A percentile compares a stretch with the other conserved stretches of the same genome.
These are phyloP conservation scores for Lepus europaeus DNA, from an alignment of 2,113 vertebrate species.

Conservation along the genomic window DNA sequence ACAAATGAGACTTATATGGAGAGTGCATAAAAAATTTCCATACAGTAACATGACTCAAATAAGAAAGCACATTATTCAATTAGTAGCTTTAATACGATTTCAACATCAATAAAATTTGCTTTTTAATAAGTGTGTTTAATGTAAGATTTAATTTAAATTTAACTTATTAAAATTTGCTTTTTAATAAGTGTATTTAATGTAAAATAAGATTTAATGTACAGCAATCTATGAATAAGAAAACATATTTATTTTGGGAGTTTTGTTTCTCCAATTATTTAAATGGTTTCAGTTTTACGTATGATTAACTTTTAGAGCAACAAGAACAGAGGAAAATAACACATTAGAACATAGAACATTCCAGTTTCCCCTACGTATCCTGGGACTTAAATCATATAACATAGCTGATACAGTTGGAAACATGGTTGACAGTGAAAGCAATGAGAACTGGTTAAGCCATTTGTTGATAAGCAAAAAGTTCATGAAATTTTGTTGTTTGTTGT, in stretches of 20 bases:
- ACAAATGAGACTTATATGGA: slow-evolving; percentile 43
- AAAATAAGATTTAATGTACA: slow-evolving; percentile 26
- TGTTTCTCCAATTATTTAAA: not conserved
- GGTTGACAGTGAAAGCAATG: not conserved
- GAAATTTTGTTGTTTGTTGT: not conserved
- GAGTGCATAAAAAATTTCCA: slow-evolving; percentile 42
- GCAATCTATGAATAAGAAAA: slow-evolving; percentile 19
- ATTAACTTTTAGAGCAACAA: not conserved
- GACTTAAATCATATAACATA: not conserved
- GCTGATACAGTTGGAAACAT: not conserved
- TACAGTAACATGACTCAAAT: slow-evolving; percentile 42
- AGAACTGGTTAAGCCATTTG: not conserved
- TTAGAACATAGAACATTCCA: not conserved
- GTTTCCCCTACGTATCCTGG: not conserved
- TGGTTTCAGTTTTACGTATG: not conserved
- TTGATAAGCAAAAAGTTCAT: not conserved
- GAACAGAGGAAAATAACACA: not conserved
- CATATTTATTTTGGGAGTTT: not conserved
- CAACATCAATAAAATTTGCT: slow-evolving; percentile 31
- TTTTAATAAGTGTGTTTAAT: slow-evolving; percentile 32
- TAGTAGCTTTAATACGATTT: slow-evolving; percentile 67
- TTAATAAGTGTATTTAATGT: slow-evolving; percentile 4
- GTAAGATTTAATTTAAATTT: not conserved
- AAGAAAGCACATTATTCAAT: slow-evolving; percentile 66
- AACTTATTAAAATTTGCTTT: slow-evolving; percentile 18